A percentile compares a stretch with the other conserved stretches of the same genome.
Evolutionary conservation across 1,140 invertebrate genomes (phyloP).

Genomic region (Drosophila chauvacae): DNA sequence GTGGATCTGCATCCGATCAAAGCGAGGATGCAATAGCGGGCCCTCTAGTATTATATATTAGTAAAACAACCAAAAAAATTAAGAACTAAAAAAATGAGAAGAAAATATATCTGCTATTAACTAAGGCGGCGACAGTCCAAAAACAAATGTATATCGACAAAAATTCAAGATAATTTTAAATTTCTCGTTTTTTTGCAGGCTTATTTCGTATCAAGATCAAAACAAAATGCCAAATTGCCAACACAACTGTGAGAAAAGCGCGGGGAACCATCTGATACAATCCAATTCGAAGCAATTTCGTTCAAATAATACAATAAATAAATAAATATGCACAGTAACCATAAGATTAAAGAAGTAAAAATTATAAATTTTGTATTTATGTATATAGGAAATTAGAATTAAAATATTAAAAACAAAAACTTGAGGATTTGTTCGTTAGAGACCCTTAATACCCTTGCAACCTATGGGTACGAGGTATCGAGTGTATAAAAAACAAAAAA

Average conservation of each 20-base stretch:
- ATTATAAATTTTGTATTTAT: background rate
- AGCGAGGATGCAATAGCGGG: no score
- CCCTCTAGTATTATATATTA: no score
- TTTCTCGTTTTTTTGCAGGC: slow-evolving; percentile 27
- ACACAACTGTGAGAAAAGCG: slow-evolving; percentile 15
- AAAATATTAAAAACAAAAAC: no score
- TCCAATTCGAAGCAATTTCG: background rate
- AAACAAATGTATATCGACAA: no score
- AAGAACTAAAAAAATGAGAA: no score
- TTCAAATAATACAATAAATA: no score
- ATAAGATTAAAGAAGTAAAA: background rate
- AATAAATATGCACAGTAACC: background rate
- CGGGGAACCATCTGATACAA: slow-evolving; percentile 1
- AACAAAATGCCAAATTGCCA: slow-evolving; percentile 49
- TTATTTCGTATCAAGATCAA: slow-evolving; percentile 68
- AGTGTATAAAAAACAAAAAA: slow-evolving; percentile 15
- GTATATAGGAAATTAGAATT: no score
- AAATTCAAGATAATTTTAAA: slow-evolving; percentile 53
- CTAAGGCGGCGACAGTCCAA: no score
- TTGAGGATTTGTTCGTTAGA: background rate
- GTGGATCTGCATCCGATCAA: no score
- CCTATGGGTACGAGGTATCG: background rate
- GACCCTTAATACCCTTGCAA: background rate
- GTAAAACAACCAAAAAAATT: no score
- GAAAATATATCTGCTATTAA: no score